A percentile compares a stretch with the other conserved stretches of the same genome.
These are phyloP conservation scores for Potorous gilbertii DNA, from an alignment of 2,797 vertebrate species.

Conservation along the genomic window DNA sequence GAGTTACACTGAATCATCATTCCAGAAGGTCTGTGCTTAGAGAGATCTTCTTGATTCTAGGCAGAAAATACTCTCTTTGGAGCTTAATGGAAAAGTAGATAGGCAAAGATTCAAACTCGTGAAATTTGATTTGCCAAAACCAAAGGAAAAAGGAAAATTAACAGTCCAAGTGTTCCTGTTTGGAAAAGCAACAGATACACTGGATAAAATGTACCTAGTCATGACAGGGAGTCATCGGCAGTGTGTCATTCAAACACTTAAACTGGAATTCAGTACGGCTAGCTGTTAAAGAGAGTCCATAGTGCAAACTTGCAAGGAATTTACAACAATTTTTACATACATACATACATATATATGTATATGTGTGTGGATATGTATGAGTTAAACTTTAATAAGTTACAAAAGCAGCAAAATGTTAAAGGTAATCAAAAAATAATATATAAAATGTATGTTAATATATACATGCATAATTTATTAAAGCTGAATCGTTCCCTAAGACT, in stretches of 20 bases:
- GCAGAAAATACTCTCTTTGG: not conserved
- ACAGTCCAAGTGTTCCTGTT: not conserved
- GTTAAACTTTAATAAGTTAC: no score
- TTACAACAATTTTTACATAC: no score
- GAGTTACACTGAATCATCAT: not conserved
- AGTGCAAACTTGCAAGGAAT: no score
- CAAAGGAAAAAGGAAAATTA: not conserved
- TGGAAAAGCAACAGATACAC: not conserved
- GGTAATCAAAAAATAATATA: no score
- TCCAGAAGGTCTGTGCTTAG: not conserved
- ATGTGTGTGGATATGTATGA: no score
- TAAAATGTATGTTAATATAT: no score
- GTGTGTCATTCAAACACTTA: slow-evolving; percentile 10
- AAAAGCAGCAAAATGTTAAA: no score
- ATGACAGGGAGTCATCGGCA: not conserved
- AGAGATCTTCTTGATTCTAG: not conserved
- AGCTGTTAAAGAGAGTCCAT: no score
- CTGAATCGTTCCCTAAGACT: no score
- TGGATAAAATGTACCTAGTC: slow-evolving; percentile 8
- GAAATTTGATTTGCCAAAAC: not conserved
- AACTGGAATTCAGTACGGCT: not conserved
- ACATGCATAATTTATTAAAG: no score
- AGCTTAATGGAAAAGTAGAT: not conserved
- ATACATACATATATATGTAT: no score
- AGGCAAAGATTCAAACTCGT: not conserved